Percentiles rank a stretch among this genome's conserved stretches.
Evolutionary conservation across 1,140 invertebrate species (phyloP).

Genomic region (Temnothorax nylanderi): DNA sequence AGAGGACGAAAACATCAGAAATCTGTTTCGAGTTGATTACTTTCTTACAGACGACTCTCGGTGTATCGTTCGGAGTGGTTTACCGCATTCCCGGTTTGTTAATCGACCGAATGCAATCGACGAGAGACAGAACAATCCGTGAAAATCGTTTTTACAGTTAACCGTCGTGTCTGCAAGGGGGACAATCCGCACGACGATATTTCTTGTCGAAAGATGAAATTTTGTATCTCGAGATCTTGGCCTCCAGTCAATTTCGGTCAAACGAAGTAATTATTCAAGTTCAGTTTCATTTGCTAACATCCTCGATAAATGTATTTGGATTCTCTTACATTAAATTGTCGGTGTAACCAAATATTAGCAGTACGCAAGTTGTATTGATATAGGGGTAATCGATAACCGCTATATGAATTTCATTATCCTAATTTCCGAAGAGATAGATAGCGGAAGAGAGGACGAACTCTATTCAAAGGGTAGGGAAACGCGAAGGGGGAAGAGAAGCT

Average conservation of each 20-base stretch:
- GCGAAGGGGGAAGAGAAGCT: background rate
- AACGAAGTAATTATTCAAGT: background rate
- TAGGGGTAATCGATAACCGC: conserved; percentile 14
- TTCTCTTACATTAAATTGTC: background rate
- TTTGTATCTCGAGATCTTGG: background rate
- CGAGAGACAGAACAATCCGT: conserved; percentile 14
- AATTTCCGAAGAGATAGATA: conserved; percentile 21
- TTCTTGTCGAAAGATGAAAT: conserved; percentile 4
- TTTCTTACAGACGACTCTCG: conserved; percentile 28
- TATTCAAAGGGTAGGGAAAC: background rate
- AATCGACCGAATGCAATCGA: conserved; percentile 43
- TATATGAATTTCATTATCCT: background rate
- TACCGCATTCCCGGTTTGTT: conserved; percentile 42
- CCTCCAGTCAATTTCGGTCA: background rate
- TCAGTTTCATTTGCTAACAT: background rate
- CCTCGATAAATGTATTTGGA: background rate
- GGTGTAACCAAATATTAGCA: background rate
- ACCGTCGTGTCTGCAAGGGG: conserved; percentile 11
- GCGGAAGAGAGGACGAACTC: background rate
- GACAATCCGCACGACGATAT: background rate
- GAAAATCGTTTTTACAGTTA: conserved; percentile 47
- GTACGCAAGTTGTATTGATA: background rate
- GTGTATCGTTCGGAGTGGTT: conserved; percentile 38
- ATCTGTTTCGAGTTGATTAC: conserved; percentile 61
- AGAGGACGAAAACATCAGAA: conserved; percentile 52